A percentile compares a stretch with the other conserved stretches of the same genome.
phyloP scores from a whole-genome alignment of 2,113 vertebrate species.

The Halichoerus grypus region DNA sequence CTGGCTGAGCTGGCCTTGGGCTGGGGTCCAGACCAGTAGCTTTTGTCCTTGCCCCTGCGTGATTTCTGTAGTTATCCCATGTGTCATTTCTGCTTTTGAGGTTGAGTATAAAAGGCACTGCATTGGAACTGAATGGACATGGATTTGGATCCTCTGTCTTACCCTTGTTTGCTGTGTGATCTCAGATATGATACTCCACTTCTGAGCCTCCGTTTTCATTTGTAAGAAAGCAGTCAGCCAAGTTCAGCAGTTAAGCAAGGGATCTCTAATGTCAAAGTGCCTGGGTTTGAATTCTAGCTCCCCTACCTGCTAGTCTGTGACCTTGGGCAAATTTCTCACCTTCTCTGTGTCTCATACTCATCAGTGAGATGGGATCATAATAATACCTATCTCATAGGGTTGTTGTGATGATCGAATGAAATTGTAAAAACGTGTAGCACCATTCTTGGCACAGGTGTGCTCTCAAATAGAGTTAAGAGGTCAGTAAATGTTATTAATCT shows the following conservation, averaged over 20 bases:
- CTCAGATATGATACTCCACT: no score
- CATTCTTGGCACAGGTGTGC: neutral
- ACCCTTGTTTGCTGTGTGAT: neutral
- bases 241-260: neutral
- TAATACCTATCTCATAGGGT: neutral
- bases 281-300: neutral
- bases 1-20: neutral
- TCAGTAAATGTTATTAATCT: constrained; percentile 42
- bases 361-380: neutral
- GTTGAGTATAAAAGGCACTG: neutral
- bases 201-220: neutral
- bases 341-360: neutral
- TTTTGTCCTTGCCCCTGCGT: neutral
- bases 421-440: neutral
- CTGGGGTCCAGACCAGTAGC: neutral
- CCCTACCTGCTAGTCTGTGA: neutral
- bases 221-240: neutral
- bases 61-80: neutral
- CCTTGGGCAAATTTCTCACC: neutral
- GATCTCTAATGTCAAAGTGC: neutral
- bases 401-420: neutral
- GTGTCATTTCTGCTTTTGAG: neutral
- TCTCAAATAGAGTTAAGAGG: neutral
- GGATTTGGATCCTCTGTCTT: neutral
- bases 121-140: neutral